These are phyloP conservation scores for Epizoanthus stellaris DNA, from an alignment of 92 coral and sea anemone genomes.

Conservation along the genomic window DNA sequence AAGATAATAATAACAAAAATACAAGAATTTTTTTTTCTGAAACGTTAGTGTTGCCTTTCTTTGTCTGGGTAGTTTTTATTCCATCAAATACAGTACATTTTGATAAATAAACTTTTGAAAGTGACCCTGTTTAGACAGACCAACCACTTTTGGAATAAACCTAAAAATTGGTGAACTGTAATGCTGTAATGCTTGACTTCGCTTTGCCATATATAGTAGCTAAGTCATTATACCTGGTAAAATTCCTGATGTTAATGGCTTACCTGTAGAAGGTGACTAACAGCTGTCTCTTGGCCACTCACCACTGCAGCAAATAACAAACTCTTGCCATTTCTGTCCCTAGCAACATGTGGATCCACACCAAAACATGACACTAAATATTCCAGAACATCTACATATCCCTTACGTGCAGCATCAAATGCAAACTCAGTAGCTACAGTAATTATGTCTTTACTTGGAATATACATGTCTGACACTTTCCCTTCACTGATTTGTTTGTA, in stretches of 20 bases:
- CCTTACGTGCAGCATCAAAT: conserved; percentile 78
- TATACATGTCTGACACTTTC: conserved; percentile 19
- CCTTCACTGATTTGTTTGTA: conserved; percentile 48
- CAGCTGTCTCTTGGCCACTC: conserved; percentile 68
- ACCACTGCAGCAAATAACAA: conserved; percentile 79
- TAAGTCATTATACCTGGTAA: background rate
- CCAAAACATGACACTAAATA: conserved; percentile 62
- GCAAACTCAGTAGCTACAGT: conserved; percentile 73
- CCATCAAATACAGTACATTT: too few species aligned
- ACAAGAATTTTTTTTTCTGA: too few species aligned
- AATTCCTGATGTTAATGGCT: background rate
- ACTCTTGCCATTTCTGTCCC: conserved; percentile 56
- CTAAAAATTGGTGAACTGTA: too few species aligned
- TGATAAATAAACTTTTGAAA: too few species aligned
- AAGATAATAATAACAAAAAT: too few species aligned
- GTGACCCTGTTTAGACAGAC: too few species aligned
- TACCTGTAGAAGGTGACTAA: conserved; percentile 72
- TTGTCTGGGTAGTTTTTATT: too few species aligned
- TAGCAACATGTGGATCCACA: conserved; percentile 54
- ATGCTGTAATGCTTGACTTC: too few species aligned
- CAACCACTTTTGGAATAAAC: too few species aligned
- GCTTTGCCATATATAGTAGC: too few species aligned
- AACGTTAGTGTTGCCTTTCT: too few species aligned
- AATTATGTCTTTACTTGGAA: conserved; percentile 51
- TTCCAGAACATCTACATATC: conserved; percentile 77